These are phyloP conservation scores for Taenioides sp. DNA, from an alignment of 2,797 vertebrate species.

Conservation along the genomic window DNA sequence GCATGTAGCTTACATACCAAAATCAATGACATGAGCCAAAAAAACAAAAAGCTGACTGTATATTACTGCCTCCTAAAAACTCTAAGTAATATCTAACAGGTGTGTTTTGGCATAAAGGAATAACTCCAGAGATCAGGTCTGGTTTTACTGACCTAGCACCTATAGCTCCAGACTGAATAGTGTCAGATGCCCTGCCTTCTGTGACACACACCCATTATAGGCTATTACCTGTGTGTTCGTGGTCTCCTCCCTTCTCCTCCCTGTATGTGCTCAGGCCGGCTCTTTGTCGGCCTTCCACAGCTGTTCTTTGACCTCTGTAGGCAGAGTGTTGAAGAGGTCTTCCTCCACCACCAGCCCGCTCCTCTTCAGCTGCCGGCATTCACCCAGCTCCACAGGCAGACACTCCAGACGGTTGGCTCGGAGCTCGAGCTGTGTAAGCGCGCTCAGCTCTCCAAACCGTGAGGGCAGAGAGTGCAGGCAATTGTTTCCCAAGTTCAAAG, in stretches of 20 bases:
- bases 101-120: conserved; percentile 9
- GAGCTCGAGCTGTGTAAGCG: conserved; percentile 92
- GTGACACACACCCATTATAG: conserved; percentile 4
- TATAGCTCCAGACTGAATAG: not conserved
- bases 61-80: not conserved
- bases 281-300: conserved; percentile 95
- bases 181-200: conserved; percentile 10
- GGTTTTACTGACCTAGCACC: not conserved
- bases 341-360: conserved; percentile 94
- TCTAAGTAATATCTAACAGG: no score
- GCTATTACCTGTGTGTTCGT: not conserved
- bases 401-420: conserved; percentile 94
- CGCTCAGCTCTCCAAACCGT: conserved; percentile 92
- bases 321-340: conserved; percentile 93
- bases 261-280: conserved; percentile 77
- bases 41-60: not conserved
- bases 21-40: not conserved
- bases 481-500: conserved; percentile 94
- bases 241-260: conserved; percentile 3
- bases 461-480: conserved; percentile 91
- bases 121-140: no score
- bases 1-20: not conserved
- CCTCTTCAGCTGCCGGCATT: conserved; percentile 91
- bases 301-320: conserved; percentile 92
- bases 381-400: conserved; percentile 95